phyloP scores from a whole-genome alignment of 2,888 invertebrate genomes.

The Amphiduros pacificus region DNA sequence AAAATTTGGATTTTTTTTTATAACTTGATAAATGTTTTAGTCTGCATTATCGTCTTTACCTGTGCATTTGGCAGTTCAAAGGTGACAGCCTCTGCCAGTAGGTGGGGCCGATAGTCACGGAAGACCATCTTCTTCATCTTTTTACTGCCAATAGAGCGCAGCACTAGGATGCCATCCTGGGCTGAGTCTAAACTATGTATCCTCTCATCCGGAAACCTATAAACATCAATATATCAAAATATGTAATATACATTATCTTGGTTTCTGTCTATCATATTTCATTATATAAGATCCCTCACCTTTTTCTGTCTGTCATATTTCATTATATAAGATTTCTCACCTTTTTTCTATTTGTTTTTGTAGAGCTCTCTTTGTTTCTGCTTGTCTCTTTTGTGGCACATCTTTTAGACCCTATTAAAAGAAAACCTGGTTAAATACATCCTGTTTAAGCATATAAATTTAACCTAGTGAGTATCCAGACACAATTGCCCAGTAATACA shows the following conservation, averaged over 20 bases:
- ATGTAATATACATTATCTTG: no score
- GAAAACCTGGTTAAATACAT: no score
- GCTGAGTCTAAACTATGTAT: conserved; percentile 74
- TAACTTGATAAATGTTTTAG: no score
- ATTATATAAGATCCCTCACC: no score
- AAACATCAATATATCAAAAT: not conserved
- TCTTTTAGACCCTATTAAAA: conserved; percentile 50
- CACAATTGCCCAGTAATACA: not conserved
- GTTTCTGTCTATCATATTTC: no score
- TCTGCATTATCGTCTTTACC: no score
- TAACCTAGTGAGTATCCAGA: no score
- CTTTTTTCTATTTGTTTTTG: conserved; percentile 56
- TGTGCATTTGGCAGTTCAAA: conserved; percentile 59
- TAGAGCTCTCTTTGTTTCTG: conserved; percentile 49
- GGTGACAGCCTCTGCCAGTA: conserved; percentile 79
- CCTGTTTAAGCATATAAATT: no score
- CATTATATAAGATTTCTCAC: conserved; percentile 58
- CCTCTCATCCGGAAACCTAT: conserved; percentile 75
- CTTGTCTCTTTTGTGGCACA: conserved; percentile 52
- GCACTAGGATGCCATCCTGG: conserved; percentile 69
- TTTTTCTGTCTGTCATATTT: no score
- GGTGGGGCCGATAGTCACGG: conserved; percentile 79
- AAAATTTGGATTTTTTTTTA: no score
- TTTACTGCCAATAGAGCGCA: conserved; percentile 79
- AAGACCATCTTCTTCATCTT: conserved; percentile 76